Conservation (phyloP, 2,113 vertebrate species). For the Boulengeromyrus knoepffleri region DNA sequence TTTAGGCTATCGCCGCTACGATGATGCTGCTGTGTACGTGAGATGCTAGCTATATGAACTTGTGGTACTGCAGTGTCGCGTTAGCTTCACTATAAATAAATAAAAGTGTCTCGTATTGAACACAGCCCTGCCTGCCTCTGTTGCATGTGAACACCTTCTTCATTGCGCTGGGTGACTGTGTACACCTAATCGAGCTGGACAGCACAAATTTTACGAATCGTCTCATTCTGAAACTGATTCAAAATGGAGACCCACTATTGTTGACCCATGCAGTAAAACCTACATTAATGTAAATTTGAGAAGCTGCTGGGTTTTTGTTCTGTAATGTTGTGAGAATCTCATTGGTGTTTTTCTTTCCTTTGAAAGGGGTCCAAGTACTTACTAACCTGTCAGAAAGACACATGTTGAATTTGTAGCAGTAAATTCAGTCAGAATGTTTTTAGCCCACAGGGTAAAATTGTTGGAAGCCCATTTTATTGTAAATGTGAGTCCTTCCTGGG, state of each 20-base stretch:
- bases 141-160: not conserved
- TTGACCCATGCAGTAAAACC: not conserved
- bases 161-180: not conserved
- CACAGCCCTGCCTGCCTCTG: not conserved
- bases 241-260: not conserved
- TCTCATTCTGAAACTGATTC: not conserved
- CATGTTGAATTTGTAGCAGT: not conserved
- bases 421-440: not conserved
- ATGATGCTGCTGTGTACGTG: not conserved
- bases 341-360: not conserved
- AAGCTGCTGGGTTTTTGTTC: not conserved
- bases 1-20: not conserved
- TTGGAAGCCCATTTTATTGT: not conserved
- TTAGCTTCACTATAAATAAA: not conserved
- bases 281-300: not conserved
- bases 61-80: not conserved
- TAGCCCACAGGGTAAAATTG: not conserved
- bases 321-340: not conserved
- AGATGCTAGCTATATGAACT: not conserved
- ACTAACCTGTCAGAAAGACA: not conserved
- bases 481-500: not conserved
- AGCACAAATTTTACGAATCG: not conserved
- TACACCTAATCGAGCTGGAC: not conserved
- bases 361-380: not conserved
- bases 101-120: not conserved